Evolutionary conservation across 2,888 invertebrate species (phyloP).

Genomic region (Adineta ricciae): DNA sequence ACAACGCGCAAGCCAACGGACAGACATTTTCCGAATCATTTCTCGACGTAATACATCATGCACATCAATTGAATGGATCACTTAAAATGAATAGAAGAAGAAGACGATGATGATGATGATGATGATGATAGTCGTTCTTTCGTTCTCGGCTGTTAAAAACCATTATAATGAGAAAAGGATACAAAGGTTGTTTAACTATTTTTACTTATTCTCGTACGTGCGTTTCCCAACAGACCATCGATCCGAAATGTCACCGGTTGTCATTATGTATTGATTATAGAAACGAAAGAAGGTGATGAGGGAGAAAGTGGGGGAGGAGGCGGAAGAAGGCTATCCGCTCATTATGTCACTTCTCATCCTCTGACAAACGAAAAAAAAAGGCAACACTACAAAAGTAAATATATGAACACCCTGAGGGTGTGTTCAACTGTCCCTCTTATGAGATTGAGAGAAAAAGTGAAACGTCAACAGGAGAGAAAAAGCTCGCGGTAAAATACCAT

Average conservation of each 20-base stretch:
- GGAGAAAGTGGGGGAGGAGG: background rate
- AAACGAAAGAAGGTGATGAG: background rate
- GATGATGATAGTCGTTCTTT: background rate
- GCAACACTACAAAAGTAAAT: background rate
- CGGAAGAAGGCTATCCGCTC: background rate
- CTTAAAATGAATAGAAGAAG: background rate
- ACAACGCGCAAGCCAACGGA: background rate
- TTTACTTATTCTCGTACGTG: constrained; percentile 1
- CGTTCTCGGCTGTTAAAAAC: background rate
- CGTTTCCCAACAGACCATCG: background rate
- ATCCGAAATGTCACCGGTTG: background rate
- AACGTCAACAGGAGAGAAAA: background rate
- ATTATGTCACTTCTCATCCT: constrained; percentile 9
- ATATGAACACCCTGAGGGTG: background rate
- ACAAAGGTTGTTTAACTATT: background rate
- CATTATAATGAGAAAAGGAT: background rate
- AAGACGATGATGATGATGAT: background rate
- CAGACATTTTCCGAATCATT: background rate
- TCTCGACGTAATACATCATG: background rate
- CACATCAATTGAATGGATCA: background rate
- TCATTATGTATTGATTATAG: background rate
- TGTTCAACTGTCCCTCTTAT: constrained; percentile 2
- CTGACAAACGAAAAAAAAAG: background rate
- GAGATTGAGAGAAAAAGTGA: constrained; percentile 2
- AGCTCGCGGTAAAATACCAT: constrained; percentile 9